A percentile compares a stretch with the other conserved stretches of the same genome.
Evolutionary conservation across 2,113 vertebrate genomes (phyloP).

Genomic region (Phyllostomus hastatus): DNA sequence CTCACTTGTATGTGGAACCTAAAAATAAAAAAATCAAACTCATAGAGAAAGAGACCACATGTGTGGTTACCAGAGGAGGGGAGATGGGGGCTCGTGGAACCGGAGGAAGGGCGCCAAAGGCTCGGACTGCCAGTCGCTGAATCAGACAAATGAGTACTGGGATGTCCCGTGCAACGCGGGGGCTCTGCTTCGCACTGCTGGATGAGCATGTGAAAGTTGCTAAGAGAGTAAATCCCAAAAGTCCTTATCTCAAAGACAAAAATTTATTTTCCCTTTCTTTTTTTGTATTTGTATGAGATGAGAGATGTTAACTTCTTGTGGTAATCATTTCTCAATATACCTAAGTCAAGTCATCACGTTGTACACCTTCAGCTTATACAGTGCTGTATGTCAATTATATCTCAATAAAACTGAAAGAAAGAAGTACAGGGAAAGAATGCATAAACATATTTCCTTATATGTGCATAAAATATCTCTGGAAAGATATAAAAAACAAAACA

Average conservation of each 20-base stretch:
- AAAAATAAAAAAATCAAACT: not conserved
- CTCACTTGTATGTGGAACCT: not conserved
- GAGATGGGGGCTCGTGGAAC: not conserved
- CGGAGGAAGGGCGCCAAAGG: not conserved
- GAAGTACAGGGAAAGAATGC: not conserved
- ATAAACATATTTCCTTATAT: not conserved
- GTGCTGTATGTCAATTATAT: not conserved
- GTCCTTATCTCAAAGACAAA: not conserved
- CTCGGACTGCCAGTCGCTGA: not conserved
- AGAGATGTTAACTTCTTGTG: not conserved
- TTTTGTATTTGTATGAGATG: not conserved
- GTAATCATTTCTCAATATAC: not conserved
- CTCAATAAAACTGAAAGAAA: not conserved
- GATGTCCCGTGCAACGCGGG: not conserved
- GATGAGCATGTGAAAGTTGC: not conserved
- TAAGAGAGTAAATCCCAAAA: not conserved
- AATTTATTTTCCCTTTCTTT: not conserved
- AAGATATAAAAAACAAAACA: not conserved
- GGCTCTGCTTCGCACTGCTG: too few relatives aligned
- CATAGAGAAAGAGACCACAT: not conserved
- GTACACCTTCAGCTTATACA: not conserved
- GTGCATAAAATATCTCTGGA: not conserved
- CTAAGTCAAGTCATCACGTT: not conserved
- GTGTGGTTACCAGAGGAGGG: not conserved
- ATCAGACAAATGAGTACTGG: not conserved